phyloP scores from a whole-genome alignment of 1,140 invertebrate species.

The Bombus consobrinus region DNA sequence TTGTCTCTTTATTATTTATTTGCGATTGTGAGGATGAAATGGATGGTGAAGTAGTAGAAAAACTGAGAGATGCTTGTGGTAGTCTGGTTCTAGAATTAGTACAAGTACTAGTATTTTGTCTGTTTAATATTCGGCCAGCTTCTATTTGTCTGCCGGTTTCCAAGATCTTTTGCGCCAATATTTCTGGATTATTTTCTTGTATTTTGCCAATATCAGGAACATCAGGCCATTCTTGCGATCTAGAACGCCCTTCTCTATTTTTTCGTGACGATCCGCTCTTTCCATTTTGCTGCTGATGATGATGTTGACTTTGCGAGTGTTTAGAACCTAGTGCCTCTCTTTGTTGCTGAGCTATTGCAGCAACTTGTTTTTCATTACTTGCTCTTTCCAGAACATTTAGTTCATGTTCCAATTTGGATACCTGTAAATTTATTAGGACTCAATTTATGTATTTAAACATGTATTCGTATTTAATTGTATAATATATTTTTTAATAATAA shows the following conservation, averaged over 20 bases:
- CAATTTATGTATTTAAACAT: slow-evolving; percentile 23
- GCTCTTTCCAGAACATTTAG: slow-evolving; percentile 88
- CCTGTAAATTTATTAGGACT: slow-evolving; percentile 71
- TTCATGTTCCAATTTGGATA: slow-evolving; percentile 89
- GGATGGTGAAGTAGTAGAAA: slow-evolving; percentile 59
- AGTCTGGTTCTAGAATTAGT: slow-evolving; percentile 73
- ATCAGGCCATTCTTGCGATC: slow-evolving; percentile 95
- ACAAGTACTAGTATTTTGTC: slow-evolving; percentile 58
- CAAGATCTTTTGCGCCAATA: slow-evolving; percentile 93
- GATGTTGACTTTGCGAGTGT: slow-evolving; percentile 68
- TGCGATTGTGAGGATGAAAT: slow-evolving; percentile 76
- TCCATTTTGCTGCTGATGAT: slow-evolving; percentile 67
- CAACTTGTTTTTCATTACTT: slow-evolving; percentile 86
- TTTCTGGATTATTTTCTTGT: slow-evolving; percentile 95
- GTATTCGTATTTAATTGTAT: not conserved
- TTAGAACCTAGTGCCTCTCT: slow-evolving; percentile 68
- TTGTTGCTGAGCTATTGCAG: slow-evolving; percentile 77
- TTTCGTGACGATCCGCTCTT: slow-evolving; percentile 84
- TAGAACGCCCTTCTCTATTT: slow-evolving; percentile 88
- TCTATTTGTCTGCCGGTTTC: slow-evolving; percentile 94
- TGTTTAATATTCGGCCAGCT: slow-evolving; percentile 86
- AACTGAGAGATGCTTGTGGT: slow-evolving; percentile 79
- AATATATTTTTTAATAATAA: not conserved
- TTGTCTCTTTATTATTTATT: slow-evolving; percentile 75
- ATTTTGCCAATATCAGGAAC: slow-evolving; percentile 95